Percentiles rank a stretch among this genome's conserved stretches.
Evolutionary conservation across 2,113 vertebrate genomes (phyloP).

Genomic region (Cinclus cinclus): DNA sequence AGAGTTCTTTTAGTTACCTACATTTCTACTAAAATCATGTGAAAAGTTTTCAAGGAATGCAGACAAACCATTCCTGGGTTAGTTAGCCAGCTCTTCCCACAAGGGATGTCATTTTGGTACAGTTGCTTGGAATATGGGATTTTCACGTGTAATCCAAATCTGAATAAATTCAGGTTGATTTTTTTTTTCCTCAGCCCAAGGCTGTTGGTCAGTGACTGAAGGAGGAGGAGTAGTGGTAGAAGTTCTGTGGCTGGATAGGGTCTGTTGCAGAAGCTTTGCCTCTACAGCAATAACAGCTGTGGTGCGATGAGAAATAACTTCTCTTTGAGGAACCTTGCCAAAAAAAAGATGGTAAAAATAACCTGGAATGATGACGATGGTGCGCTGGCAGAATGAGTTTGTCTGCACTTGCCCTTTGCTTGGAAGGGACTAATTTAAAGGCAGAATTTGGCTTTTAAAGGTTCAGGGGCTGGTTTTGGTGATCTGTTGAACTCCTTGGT

Average conservation of each 20-base stretch:
- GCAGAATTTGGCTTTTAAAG: neutral
- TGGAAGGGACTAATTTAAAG: neutral
- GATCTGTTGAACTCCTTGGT: rapidly evolving
- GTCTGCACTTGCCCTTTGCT: neutral
- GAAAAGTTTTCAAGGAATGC: neutral
- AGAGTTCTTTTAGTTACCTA: neutral
- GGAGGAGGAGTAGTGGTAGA: neutral
- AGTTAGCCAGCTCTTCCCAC: neutral
- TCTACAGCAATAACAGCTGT: neutral
- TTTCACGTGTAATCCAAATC: neutral
- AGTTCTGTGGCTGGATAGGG: neutral
- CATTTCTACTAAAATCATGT: neutral
- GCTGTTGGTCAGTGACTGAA: neutral
- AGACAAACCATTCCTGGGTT: neutral
- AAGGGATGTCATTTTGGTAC: neutral
- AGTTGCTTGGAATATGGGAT: neutral
- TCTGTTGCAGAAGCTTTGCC: neutral
- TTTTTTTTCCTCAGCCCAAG: neutral
- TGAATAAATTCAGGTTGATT: neutral
- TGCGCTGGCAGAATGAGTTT: neutral
- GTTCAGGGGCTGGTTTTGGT: neutral
- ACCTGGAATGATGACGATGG: neutral
- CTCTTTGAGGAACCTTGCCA: neutral
- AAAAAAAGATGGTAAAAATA: neutral
- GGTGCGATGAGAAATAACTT: neutral